Evolutionary conservation across 2,113 vertebrate species (phyloP), one percentile per base, ranked within the genome.

Genomic region (Cyprinodon variegatus): DNA sequence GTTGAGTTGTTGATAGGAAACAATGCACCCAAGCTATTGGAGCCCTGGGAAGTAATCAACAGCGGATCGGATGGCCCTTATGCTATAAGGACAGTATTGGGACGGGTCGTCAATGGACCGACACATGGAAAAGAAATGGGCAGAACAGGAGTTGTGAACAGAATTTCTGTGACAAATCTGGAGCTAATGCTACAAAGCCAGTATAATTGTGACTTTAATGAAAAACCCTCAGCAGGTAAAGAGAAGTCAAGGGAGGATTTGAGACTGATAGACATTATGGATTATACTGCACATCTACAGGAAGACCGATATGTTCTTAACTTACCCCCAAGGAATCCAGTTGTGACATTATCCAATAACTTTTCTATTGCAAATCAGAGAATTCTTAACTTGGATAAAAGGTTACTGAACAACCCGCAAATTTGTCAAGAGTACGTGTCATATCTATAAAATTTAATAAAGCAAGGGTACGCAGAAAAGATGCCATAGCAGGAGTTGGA

Each of bases 211-310:
- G 62, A 64, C 37, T 64, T 64, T 15, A 64, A 64, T 40, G 62
- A 64, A 64, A 64, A 17, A 13, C 6, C 61, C n/a, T 17, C 62
- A 39, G 13, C 29, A 29, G 65, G 29, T 3, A 43, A 66, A 13
- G 20, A 11, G 29, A 66, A 46, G 65, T 66, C 65, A 20, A 66
- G 39, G 20, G 39, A 65, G n/a, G 63, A 65, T 43, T 11, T 65
- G 14, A 65, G 43, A n/a, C 43, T 65, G 12, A 43, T 66, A 41
- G 65, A 45, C 2, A 66, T 66, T 11, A 66, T 66, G 65, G 41
- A 66, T 1, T 36, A 9, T 14, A 8, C 43, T 12, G 17, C 65
- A 66, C 1, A 6, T 29, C 17, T 46, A 11, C 41, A 66, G 8
- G 37, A 45, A 2, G 10, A 39, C 2, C 39, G 15, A 17, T 40